phyloP scores from a whole-genome alignment of 2,888 invertebrate species.

The Phrixothrix hirtus region DNA sequence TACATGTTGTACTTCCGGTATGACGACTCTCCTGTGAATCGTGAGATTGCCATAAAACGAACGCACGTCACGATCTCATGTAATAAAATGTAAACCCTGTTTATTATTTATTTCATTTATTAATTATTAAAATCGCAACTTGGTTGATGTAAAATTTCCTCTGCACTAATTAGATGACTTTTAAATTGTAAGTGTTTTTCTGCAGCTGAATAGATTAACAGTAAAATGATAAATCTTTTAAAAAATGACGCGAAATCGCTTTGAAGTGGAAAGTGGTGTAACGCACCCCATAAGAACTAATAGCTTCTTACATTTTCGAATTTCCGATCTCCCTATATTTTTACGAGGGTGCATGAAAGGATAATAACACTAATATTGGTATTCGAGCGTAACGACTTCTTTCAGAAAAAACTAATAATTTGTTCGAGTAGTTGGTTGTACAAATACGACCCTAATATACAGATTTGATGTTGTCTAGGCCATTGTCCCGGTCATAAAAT shows the following conservation, averaged over 20 bases:
- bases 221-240: neutral
- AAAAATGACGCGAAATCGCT: conserved; percentile 18
- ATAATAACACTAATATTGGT: conserved; percentile 32
- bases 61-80: conserved; percentile 14
- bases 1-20: conserved; percentile 33
- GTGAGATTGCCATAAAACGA: conserved; percentile 7
- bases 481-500: conserved; percentile 16
- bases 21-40: conserved; percentile 21
- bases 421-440: conserved; percentile 16
- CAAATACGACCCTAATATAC: conserved; percentile 19
- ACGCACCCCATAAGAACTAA: conserved; percentile 30
- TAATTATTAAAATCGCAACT: no score
- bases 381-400: conserved; percentile 24
- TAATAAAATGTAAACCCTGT: no score
- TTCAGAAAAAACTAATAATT: conserved; percentile 29
- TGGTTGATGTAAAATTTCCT: no score
- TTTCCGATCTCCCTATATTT: conserved; percentile 28
- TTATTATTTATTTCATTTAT: no score
- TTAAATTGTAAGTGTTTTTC: no score
- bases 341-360: conserved; percentile 29
- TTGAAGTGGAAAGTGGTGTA: conserved; percentile 23
- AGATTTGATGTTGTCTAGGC: conserved; percentile 18
- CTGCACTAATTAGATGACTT: no score
- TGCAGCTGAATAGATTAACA: no score
- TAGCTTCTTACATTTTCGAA: conserved; percentile 32